These are phyloP conservation scores for Brachionus manjavacas DNA, from an alignment of 1,140 invertebrate genomes.

Conservation along the genomic window DNA sequence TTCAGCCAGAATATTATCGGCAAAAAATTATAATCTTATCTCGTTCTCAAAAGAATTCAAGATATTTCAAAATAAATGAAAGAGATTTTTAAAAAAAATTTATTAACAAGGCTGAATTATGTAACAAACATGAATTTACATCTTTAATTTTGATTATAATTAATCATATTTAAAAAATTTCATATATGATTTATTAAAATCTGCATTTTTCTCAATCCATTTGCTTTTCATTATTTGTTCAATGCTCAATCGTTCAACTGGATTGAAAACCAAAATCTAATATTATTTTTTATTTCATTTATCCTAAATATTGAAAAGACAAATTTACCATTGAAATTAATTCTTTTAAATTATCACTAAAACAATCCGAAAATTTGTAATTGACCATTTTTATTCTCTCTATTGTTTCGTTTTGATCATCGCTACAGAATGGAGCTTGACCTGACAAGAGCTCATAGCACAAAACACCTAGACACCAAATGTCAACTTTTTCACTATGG, in stretches of 20 bases:
- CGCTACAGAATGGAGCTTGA: constrained; percentile 71
- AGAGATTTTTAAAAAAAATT: too few species aligned
- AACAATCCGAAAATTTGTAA: background rate
- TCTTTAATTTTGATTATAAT: background rate
- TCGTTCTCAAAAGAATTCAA: too few species aligned
- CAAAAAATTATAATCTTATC: too few species aligned
- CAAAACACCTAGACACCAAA: constrained; percentile 82
- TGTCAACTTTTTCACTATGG: constrained; percentile 92
- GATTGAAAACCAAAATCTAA: constrained; percentile 15
- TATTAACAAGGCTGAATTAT: too few species aligned
- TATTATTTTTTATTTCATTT: background rate
- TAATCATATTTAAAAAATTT: background rate
- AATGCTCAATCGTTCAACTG: background rate
- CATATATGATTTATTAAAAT: background rate
- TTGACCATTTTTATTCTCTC: background rate
- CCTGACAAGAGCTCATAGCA: constrained; percentile 99
- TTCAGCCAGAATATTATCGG: too few species aligned
- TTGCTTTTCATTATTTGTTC: background rate
- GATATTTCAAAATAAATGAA: too few species aligned
- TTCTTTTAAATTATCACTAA: background rate
- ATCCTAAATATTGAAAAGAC: background rate
- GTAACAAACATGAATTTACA: too few species aligned
- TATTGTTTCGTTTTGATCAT: background rate
- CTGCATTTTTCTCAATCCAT: background rate
- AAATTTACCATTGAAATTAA: constrained; percentile 3